Evolutionary conservation across 92 coral and sea anemone species (phyloP), one percentile per base, ranked within the genome.

Genomic region (Pocillopora grandis): DNA sequence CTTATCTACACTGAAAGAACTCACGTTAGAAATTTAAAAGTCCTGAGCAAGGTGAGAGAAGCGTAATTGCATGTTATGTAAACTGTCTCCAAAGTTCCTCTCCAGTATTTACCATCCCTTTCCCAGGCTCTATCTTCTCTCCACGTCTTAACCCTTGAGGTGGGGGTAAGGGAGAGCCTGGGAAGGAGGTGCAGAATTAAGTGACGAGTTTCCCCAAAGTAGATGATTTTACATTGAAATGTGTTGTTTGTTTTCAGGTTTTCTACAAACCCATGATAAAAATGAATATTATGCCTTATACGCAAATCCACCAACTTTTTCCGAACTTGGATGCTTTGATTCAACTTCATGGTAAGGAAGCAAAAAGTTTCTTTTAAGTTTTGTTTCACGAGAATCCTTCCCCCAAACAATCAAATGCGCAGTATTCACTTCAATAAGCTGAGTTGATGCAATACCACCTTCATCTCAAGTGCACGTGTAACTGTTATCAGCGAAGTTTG

Each of bases 1-100:
- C 99, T 97, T 85, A 92, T 97, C 70, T 93, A 97, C 78, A 97
- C 99, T 52, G 99, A 97, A 85, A 94, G 93, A 84, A 92, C 97
- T 4, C 99, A 97, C 37, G 99, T 97, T 42, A 93, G 99, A 84
- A 97, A 90, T 89, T 88, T 97, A 66, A 97, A 97, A 94, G 99
- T 97, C 71, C 77, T 97, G 77, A 87, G 91, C 82, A 91, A 90
- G 91, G 99, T 97, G 89, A 89, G 92, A 73, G n/a, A 42, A 42
- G 52, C 31, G 31, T 42, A 27, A 62, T 31, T 35, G 18, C 20
- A 36, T 21, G 2, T 23, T 5, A 0, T 23, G 48, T 67, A 17
- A 35, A 13, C 5, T 18, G 18, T 69, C 49, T 27, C 7, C 16
- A 33, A 16, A 59, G 3, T 16, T 12, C 62, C 14, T 59, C 62